Percentiles rank a stretch among this genome's conserved stretches.
Evolutionary conservation across 2,888 invertebrate genomes (phyloP).

Genomic region (Diplolepis rosae): DNA sequence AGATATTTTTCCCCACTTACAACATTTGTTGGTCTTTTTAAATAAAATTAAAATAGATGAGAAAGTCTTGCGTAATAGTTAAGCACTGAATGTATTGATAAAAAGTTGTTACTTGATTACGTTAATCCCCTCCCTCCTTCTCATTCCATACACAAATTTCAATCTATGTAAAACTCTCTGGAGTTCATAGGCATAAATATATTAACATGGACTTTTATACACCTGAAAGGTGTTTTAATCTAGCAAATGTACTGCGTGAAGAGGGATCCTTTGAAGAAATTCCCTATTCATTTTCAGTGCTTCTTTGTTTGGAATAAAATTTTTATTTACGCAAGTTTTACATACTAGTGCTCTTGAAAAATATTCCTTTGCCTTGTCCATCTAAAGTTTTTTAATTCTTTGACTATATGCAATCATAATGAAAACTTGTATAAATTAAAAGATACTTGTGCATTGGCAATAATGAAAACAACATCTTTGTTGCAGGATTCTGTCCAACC

Average conservation of each 20-base stretch:
- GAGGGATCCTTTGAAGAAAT: not conserved
- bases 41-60: not conserved
- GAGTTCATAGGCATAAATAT: conserved; percentile 38
- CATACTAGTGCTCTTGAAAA: not conserved
- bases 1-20: not conserved
- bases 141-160: no score
- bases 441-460: not conserved
- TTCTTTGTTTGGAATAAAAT: conserved; percentile 39
- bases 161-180: conserved; percentile 23
- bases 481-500: conserved; percentile 42
- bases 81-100: not conserved
- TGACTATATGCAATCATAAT: not conserved
- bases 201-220: conserved; percentile 58
- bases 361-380: not conserved
- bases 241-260: conserved; percentile 45
- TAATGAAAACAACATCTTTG: conserved; percentile 34
- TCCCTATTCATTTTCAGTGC: conserved; percentile 11
- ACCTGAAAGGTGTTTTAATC: conserved; percentile 59
- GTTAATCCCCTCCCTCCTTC: conserved; percentile 40
- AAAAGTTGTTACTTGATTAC: conserved; percentile 34
- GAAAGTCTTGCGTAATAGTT: not conserved
- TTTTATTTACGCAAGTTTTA: conserved; percentile 43
- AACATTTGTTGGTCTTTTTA: not conserved
- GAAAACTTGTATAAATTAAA: not conserved
- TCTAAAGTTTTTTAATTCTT: not conserved